Percentiles rank a stretch among this genome's conserved stretches.
phyloP scores from a whole-genome alignment of 2,113 vertebrate species.

The Leptobrachium ailaonicum region DNA sequence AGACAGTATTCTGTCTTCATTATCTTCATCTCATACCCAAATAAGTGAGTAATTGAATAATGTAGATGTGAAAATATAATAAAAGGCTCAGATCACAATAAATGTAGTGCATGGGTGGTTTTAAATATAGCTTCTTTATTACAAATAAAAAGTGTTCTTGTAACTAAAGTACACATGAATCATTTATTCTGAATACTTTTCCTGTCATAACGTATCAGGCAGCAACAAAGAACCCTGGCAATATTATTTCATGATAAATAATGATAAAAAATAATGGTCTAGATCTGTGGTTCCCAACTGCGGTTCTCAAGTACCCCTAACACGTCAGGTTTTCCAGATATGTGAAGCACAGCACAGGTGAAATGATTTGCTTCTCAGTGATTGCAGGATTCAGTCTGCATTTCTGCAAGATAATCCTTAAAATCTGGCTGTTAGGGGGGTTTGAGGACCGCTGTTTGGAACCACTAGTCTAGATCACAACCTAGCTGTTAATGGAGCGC shows the following conservation, averaged over 20 bases:
- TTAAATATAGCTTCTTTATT: background rate
- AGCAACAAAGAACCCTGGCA: background rate
- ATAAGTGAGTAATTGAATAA: background rate
- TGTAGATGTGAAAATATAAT: background rate
- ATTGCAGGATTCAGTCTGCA: too few relatives aligned
- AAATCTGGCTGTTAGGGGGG: too few relatives aligned
- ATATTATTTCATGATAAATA: background rate
- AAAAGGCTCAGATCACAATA: background rate
- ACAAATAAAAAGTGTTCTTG: background rate
- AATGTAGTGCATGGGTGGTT: background rate
- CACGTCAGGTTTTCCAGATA: too few relatives aligned
- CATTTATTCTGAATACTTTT: background rate
- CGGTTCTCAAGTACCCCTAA: too few relatives aligned
- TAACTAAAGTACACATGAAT: background rate
- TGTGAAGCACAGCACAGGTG: too few relatives aligned
- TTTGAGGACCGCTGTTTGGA: too few relatives aligned
- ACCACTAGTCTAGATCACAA: too few relatives aligned
- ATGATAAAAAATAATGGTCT: too few relatives aligned
- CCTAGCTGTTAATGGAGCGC: too few relatives aligned
- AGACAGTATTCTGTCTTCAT: background rate
- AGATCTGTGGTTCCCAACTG: too few relatives aligned
- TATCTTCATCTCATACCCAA: background rate
- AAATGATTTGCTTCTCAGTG: too few relatives aligned
- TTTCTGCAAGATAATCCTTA: too few relatives aligned
- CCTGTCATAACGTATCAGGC: slow-evolving; percentile 19